phyloP scores from a whole-genome alignment of 2,113 vertebrate species.

The Chionomys nivalis region DNA sequence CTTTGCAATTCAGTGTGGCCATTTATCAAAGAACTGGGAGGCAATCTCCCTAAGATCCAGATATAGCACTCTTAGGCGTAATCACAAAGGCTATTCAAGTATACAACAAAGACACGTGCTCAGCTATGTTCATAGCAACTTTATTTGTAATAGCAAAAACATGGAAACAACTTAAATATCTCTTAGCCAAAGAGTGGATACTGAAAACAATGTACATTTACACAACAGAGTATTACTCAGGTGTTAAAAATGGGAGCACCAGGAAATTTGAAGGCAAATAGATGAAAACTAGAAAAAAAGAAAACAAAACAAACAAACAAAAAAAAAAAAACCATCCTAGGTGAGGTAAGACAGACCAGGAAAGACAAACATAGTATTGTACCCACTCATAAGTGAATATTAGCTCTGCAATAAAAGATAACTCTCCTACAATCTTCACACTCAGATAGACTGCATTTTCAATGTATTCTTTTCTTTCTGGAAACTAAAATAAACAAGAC shows the following conservation, averaged over 20 bases:
- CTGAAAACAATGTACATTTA: background rate
- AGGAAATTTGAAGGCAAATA: background rate
- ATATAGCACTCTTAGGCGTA: background rate
- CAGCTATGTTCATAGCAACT: background rate
- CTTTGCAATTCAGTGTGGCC: background rate
- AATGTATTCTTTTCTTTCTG: background rate
- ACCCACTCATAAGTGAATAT: background rate
- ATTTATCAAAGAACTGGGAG: background rate
- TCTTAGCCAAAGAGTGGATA: background rate
- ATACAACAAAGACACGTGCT: background rate
- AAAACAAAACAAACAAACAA: too few species aligned
- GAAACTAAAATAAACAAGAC: background rate
- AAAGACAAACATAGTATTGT: background rate
- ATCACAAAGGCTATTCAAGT: background rate
- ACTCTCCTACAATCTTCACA: background rate
- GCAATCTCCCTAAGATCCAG: background rate
- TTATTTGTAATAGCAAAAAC: background rate
- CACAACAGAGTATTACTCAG: background rate
- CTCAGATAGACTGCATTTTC: background rate
- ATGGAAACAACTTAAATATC: background rate
- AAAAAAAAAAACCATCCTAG: background rate
- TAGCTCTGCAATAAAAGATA: background rate
- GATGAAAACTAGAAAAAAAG: background rate
- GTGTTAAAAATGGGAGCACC: background rate
- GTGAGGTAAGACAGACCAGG: background rate